phyloP scores from a whole-genome alignment of 1,140 invertebrate species.

The Drosophila lacteicornis region DNA sequence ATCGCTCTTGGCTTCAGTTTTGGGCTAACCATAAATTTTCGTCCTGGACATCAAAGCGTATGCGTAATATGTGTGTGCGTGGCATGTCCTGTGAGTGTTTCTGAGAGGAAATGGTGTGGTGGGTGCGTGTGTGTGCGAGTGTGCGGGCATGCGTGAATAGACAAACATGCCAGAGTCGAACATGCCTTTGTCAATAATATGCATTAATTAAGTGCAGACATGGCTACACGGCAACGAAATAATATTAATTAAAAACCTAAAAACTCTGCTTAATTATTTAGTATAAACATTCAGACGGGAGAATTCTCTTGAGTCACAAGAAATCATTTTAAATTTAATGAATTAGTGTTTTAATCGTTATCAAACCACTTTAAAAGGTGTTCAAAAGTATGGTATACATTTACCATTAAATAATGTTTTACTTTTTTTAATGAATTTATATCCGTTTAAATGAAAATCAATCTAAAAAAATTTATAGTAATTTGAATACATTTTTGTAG shows the following conservation, averaged over 20 bases:
- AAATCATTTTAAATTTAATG: background rate
- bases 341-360: too few relatives aligned
- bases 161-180: slow-evolving; percentile 64
- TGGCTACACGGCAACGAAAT: slow-evolving; percentile 25
- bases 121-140: slow-evolving; percentile 18
- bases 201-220: slow-evolving; percentile 82
- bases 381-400: too few relatives aligned
- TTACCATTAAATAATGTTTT: too few relatives aligned
- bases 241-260: background rate
- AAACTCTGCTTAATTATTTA: background rate
- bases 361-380: background rate
- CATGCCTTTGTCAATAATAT: slow-evolving; percentile 81
- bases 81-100: slow-evolving; percentile 15
- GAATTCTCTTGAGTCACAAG: background rate
- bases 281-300: background rate
- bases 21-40: slow-evolving; percentile 70
- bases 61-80: slow-evolving; percentile 39
- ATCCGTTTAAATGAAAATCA: too few relatives aligned
- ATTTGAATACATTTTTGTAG: too few relatives aligned
- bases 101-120: slow-evolving; percentile 2
- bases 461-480: too few relatives aligned
- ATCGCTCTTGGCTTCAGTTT: slow-evolving; percentile 65
- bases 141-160: slow-evolving; percentile 73
- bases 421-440: too few relatives aligned
- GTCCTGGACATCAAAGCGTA: slow-evolving; percentile 69